Percentiles rank a stretch among this genome's conserved stretches.
Evolutionary conservation across 1,140 invertebrate genomes (phyloP).

Genomic region (Neodiprion fabricii): DNA sequence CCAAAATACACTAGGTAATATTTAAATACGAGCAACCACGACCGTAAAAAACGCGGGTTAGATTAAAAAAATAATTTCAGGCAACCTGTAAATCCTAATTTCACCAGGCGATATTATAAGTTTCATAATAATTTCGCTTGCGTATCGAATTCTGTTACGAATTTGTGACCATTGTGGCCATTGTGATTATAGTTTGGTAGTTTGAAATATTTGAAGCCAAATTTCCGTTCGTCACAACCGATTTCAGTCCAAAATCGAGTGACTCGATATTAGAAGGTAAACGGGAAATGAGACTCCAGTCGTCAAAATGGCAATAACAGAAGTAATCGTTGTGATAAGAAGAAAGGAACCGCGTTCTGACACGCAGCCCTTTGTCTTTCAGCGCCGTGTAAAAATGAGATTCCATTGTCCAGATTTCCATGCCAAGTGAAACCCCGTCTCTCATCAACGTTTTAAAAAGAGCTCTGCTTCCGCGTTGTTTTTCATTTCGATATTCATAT

Average conservation of each 20-base stretch:
- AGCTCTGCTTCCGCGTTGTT: background rate
- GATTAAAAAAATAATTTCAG: too few species aligned
- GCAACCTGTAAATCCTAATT: too few species aligned
- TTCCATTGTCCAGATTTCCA: slow-evolving; percentile 22
- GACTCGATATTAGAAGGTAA: background rate
- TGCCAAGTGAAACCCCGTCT: slow-evolving; percentile 6
- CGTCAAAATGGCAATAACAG: slow-evolving; percentile 30
- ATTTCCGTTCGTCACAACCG: too few species aligned
- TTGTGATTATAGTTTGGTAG: background rate
- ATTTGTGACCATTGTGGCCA: too few species aligned
- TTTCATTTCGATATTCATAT: background rate
- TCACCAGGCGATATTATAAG: too few species aligned
- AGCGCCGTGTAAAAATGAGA: slow-evolving; percentile 33
- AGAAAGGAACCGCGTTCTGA: slow-evolving; percentile 2
- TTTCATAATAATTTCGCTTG: too few species aligned
- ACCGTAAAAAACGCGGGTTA: too few species aligned
- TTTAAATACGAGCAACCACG: too few species aligned
- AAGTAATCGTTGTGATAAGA: slow-evolving; percentile 33
- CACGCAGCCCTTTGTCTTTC: slow-evolving; percentile 29
- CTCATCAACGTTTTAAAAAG: slow-evolving; percentile 11
- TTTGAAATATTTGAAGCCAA: background rate
- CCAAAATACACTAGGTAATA: too few species aligned
- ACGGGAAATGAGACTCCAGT: background rate
- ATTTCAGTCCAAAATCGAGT: too few species aligned
- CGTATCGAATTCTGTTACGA: too few species aligned